phyloP scores from a whole-genome alignment of 2,888 invertebrate species.

The Harpalus rubripes region DNA sequence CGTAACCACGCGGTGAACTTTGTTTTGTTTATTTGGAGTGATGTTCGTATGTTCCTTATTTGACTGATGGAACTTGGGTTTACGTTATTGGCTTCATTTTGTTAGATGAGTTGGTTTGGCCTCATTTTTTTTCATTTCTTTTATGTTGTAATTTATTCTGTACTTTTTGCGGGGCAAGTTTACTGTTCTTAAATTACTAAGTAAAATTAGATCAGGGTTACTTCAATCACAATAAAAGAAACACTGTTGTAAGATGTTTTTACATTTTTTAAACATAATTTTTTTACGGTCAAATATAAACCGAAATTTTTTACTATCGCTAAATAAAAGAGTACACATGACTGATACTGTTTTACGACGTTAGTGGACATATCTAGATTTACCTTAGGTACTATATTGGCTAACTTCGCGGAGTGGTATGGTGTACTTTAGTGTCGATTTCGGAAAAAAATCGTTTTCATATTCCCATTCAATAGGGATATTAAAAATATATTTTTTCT shows the following conservation, averaged over 20 bases:
- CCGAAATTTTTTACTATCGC: background rate
- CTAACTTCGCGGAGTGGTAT: too few species aligned
- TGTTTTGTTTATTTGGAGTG: constrained; percentile 61
- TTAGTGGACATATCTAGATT: too few species aligned
- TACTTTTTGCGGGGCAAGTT: background rate
- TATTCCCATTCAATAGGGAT: too few species aligned
- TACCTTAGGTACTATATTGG: too few species aligned
- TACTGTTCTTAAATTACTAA: background rate
- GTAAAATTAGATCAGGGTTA: background rate
- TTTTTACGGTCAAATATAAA: background rate
- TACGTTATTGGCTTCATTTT: constrained; percentile 54
- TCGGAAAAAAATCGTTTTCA: too few species aligned
- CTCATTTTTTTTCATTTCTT: constrained; percentile 17
- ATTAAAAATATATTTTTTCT: too few species aligned
- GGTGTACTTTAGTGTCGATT: too few species aligned
- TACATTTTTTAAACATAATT: background rate
- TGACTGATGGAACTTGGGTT: constrained; percentile 48
- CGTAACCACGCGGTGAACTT: constrained; percentile 55
- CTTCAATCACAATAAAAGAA: background rate
- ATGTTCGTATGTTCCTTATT: constrained; percentile 37
- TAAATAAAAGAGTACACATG: background rate
- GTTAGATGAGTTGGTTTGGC: constrained; percentile 34
- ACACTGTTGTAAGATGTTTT: background rate
- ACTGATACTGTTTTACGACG: too few species aligned
- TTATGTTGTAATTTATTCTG: constrained; percentile 13